Conservation (phyloP, 2,113 vertebrate species). For the Brachyistius frenatus region DNA sequence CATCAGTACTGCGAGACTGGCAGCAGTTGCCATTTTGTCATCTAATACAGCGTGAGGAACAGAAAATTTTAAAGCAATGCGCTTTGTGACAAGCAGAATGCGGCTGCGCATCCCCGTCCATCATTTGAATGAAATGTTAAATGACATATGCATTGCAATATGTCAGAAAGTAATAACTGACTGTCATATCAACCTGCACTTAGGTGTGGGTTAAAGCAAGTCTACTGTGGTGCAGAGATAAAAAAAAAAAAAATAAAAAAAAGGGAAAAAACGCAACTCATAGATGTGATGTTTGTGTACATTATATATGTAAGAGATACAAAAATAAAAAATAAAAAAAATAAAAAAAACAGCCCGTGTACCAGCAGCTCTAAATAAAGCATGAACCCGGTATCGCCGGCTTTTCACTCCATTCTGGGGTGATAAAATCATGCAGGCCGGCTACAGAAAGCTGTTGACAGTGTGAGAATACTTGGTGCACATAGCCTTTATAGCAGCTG, state of each 20-base stretch:
- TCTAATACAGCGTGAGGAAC: constrained; percentile 43
- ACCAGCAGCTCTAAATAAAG: constrained; percentile 50
- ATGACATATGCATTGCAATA: constrained; percentile 57
- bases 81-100: constrained; percentile 56
- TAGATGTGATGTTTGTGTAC: constrained; percentile 24
- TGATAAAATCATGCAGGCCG: constrained; percentile 51
- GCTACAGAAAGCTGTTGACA: constrained; percentile 65
- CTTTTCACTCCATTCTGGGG: constrained; percentile 36
- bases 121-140: constrained; percentile 67
- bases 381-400: constrained; percentile 10
- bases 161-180: constrained; percentile 66
- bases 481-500: constrained; percentile 62
- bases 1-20: constrained; percentile 24
- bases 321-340: constrained; percentile 21
- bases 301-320: constrained; percentile 13
- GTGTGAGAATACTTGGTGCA: constrained; percentile 57
- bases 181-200: constrained; percentile 49
- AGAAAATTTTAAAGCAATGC: constrained; percentile 49
- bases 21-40: constrained; percentile 63
- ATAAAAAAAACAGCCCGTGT: constrained; percentile 3
- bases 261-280: neutral
- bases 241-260: constrained; percentile 4
- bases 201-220: constrained; percentile 40
- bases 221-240: constrained; percentile 14
- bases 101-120: constrained; percentile 34